Evolutionary conservation across 2,888 invertebrate genomes (phyloP).

Genomic region (Drosophila histrio): DNA sequence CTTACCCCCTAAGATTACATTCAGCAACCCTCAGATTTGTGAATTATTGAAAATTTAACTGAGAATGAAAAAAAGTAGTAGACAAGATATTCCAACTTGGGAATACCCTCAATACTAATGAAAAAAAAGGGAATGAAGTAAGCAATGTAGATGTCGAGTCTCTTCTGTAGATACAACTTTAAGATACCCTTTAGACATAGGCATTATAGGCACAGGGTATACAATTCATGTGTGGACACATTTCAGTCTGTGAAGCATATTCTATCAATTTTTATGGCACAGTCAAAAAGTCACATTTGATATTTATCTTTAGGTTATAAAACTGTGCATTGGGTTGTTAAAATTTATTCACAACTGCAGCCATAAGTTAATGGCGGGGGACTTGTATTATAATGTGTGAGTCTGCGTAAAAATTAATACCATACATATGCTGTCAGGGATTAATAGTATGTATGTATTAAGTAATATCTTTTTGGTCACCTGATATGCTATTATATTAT

Average conservation of each 20-base stretch:
- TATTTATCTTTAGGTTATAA: slow-evolving; percentile 68
- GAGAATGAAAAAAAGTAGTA: slow-evolving; percentile 15
- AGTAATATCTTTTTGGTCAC: slow-evolving; percentile 4
- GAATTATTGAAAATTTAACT: slow-evolving; percentile 65
- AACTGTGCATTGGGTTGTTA: slow-evolving; percentile 51
- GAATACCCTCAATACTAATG: too few relatives aligned
- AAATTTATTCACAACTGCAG: slow-evolving; percentile 34
- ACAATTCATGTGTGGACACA: slow-evolving; percentile 32
- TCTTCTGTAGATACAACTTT: not conserved
- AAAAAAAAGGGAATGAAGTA: too few relatives aligned
- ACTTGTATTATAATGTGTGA: slow-evolving; percentile 44
- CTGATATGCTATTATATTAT: not conserved
- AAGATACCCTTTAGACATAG: not conserved
- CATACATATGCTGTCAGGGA: slow-evolving; percentile 18
- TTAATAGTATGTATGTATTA: slow-evolving; percentile 10
- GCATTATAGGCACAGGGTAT: slow-evolving; percentile 29
- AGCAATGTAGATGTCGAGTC: too few relatives aligned
- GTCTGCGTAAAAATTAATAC: slow-evolving; percentile 31
- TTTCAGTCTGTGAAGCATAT: slow-evolving; percentile 38
- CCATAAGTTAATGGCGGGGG: slow-evolving; percentile 7
- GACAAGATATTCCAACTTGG: not conserved
- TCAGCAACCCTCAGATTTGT: slow-evolving; percentile 40
- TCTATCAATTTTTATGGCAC: slow-evolving; percentile 69
- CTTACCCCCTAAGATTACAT: slow-evolving; percentile 46
- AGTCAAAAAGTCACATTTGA: slow-evolving; percentile 68